Percentiles rank a stretch among this genome's conserved stretches.
phyloP scores from a whole-genome alignment of 2,888 invertebrate genomes.

The Steinernema hermaphroditum region DNA sequence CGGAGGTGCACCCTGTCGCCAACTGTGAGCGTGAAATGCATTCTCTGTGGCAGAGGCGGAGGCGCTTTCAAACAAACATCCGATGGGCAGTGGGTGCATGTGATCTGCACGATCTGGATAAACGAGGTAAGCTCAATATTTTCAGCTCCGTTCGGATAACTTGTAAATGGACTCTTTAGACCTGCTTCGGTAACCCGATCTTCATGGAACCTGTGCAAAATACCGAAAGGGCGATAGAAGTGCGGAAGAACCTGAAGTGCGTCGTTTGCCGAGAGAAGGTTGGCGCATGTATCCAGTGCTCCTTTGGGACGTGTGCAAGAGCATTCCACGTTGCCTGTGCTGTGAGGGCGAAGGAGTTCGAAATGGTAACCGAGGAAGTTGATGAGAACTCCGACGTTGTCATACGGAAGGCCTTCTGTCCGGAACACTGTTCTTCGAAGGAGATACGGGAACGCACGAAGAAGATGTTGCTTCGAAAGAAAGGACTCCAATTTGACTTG shows the following conservation, averaged over 20 bases:
- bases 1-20: slow-evolving; percentile 92
- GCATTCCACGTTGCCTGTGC: slow-evolving; percentile 99
- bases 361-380: slow-evolving; percentile 82
- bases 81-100: slow-evolving; percentile 93
- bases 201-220: slow-evolving; percentile 87
- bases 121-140: slow-evolving; percentile 76
- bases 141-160: not conserved
- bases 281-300: not conserved
- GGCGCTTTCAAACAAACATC: slow-evolving; percentile 94
- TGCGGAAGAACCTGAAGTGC: slow-evolving; percentile 88
- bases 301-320: slow-evolving; percentile 68
- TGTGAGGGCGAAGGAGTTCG: slow-evolving; percentile 85
- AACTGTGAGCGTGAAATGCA: slow-evolving; percentile 85
- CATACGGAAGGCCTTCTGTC: not conserved
- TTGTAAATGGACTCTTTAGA: slow-evolving; percentile 40
- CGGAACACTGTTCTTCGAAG: not conserved
- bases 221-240: slow-evolving; percentile 81
- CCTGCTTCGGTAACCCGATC: slow-evolving; percentile 84
- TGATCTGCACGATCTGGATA: slow-evolving; percentile 97
- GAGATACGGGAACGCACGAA: not conserved
- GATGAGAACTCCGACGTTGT: not conserved
- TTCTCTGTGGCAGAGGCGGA: slow-evolving; percentile 94
- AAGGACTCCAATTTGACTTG: not conserved
- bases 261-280: slow-evolving; percentile 77
- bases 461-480: not conserved